These are phyloP conservation scores for Zoanthus sansibaricus DNA, from an alignment of 92 coral and sea anemone species.

Conservation along the genomic window DNA sequence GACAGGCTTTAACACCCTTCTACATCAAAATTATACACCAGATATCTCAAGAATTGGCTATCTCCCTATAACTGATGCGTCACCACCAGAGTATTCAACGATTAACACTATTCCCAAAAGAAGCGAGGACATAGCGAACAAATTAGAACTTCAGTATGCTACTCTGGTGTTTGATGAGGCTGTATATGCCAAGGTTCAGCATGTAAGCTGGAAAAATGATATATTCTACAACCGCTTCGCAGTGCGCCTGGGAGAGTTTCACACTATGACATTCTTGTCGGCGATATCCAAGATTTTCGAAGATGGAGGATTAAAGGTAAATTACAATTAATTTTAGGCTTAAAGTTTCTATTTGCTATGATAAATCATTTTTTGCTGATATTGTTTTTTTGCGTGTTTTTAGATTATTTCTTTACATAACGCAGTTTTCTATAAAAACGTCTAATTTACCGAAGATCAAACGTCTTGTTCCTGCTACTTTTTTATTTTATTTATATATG, in stretches of 20 bases:
- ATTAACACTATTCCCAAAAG: conserved; percentile 36
- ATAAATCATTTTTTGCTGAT: background rate
- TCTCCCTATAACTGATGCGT: conserved; percentile 51
- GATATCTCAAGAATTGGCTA: conserved; percentile 50
- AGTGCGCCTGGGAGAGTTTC: no score
- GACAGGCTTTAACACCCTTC: conserved; percentile 65
- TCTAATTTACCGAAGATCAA: background rate
- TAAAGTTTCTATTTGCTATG: background rate
- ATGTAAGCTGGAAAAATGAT: no score
- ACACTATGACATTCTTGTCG: no score
- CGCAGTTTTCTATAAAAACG: background rate
- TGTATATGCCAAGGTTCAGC: no score
- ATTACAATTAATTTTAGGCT: background rate
- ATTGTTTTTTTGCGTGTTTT: background rate
- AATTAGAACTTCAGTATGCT: no score
- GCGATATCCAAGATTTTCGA: no score
- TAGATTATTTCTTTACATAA: background rate
- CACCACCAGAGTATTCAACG: conserved; percentile 49
- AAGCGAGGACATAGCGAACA: conserved; percentile 21
- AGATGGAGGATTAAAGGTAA: conserved; percentile 55
- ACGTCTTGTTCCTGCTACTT: background rate
- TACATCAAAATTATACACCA: conserved; percentile 37
- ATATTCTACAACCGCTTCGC: no score
- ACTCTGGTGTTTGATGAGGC: no score
- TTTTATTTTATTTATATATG: background rate